Evolutionary conservation across 2,888 invertebrate species (phyloP), one percentile per base, ranked within the genome.

Genomic region (Ophion costatus): DNA sequence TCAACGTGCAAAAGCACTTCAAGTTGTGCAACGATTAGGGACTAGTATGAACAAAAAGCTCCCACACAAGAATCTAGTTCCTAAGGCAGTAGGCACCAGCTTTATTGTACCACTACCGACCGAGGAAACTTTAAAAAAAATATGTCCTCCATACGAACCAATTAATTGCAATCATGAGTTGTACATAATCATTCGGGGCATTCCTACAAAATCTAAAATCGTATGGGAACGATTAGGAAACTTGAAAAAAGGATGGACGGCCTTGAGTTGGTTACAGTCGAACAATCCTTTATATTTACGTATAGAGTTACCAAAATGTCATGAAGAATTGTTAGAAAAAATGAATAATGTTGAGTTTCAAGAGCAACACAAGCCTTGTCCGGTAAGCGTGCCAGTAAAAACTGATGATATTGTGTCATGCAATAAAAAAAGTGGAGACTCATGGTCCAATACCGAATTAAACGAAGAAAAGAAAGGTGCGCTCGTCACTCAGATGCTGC

Each of bases 31-130:
- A 71, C 67, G 74, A 69, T 90, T 91, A 89, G 88, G 87, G 64
- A 90, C 91, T 7, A 90, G 92, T n/a, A 89, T 88, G 11, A 89
- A 90, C 10, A 88, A 88, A 79, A 88, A 89, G 57, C 6, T 90
- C 33, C 91, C 91, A 7, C 87, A 87, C 80, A 86, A 81, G 59
- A 17, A 61, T 6, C 63, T 70, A 61, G 66, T 67, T 38, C 57
- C 24, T 24, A 80, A 80, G 45, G 73, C 38, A 89, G 91, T 87
- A 76, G 91, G 38, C 89, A 73, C 57, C 38, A 33, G 38, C 22
- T 77, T 69, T 29, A 22, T 59, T 45, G 71, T 90, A 51, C 85
- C 91, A 17, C 81, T 92, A 20, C 91, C 90, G 0, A 22, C 90
- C 9, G 90, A 92, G 86, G 83, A 89, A 87, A 92, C 91, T 3